Evolutionary conservation across 2,797 vertebrate species (phyloP).

Genomic region (Rhinella marina): DNA sequence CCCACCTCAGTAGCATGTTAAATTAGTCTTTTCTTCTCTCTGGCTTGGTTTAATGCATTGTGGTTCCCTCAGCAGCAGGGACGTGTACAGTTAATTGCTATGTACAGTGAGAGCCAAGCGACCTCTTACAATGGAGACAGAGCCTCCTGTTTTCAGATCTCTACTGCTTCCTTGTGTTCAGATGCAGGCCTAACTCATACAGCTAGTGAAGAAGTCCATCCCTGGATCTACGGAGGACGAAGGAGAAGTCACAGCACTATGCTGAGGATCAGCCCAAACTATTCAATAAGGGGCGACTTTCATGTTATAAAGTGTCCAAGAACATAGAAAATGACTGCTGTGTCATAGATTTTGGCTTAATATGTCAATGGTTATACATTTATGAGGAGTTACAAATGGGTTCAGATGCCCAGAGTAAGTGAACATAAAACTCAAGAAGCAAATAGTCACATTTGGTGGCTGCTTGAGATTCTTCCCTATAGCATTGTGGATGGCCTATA

Average conservation of each 20-base stretch:
- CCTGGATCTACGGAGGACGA: background rate
- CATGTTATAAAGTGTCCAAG: too few relatives aligned
- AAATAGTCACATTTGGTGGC: too few relatives aligned
- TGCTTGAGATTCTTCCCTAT: too few relatives aligned
- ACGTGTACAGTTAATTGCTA: constrained; percentile 18
- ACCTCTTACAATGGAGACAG: constrained; percentile 27
- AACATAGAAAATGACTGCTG: background rate
- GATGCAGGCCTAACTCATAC: constrained; percentile 42
- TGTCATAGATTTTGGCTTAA: background rate
- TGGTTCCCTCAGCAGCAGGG: constrained; percentile 12
- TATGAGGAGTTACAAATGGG: background rate
- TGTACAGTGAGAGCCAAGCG: constrained; percentile 43
- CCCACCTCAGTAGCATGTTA: background rate
- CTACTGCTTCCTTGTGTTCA: constrained; percentile 65
- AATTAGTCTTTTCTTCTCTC: background rate
- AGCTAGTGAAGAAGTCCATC: background rate
- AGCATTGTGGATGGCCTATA: too few relatives aligned
- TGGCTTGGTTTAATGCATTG: background rate
- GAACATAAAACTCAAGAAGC: too few relatives aligned
- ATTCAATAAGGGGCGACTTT: background rate
- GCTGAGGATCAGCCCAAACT: background rate
- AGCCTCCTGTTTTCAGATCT: constrained; percentile 62
- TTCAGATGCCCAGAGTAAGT: too few relatives aligned
- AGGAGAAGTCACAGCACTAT: too few relatives aligned
- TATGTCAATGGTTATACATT: background rate